These are phyloP conservation scores for Sitta europaea DNA, from an alignment of 2,113 vertebrate species.

Conservation along the genomic window DNA sequence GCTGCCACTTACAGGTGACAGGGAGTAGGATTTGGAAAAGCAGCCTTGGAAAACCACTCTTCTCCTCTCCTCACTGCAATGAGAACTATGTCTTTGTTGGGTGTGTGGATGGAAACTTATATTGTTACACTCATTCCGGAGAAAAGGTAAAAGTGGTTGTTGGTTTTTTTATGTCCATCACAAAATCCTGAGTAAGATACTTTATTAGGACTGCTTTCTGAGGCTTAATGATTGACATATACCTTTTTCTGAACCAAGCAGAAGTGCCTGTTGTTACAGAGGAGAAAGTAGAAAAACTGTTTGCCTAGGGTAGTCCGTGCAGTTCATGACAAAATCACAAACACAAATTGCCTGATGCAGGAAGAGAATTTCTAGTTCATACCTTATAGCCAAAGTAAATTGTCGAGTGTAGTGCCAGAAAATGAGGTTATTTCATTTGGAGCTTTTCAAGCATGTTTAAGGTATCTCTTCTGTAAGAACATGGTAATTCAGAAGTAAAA, in stretches of 20 bases:
- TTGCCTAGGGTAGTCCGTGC: background rate
- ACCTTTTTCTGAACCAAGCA: background rate
- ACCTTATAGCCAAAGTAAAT: background rate
- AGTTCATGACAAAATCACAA: background rate
- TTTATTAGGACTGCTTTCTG: background rate
- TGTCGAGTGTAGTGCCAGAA: background rate
- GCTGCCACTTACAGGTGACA: constrained; percentile 67
- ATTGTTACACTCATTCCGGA: constrained; percentile 81
- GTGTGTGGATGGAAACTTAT: constrained; percentile 87
- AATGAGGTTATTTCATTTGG: background rate
- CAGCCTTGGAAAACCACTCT: constrained; percentile 81
- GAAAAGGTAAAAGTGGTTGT: constrained; percentile 74
- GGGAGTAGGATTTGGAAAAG: constrained; percentile 82
- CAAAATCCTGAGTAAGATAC: background rate
- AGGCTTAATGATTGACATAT: background rate
- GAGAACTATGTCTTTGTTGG: constrained; percentile 75
- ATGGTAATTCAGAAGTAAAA: background rate
- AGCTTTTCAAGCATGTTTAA: background rate
- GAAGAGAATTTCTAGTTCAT: background rate
- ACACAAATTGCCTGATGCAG: background rate
- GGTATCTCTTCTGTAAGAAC: background rate
- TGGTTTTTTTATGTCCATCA: background rate
- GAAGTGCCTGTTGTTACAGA: background rate
- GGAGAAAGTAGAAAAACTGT: background rate
- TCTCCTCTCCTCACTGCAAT: constrained; percentile 86